Conservation (phyloP, 1,140 invertebrate genomes). For the Drosophila athabasca region DNA sequence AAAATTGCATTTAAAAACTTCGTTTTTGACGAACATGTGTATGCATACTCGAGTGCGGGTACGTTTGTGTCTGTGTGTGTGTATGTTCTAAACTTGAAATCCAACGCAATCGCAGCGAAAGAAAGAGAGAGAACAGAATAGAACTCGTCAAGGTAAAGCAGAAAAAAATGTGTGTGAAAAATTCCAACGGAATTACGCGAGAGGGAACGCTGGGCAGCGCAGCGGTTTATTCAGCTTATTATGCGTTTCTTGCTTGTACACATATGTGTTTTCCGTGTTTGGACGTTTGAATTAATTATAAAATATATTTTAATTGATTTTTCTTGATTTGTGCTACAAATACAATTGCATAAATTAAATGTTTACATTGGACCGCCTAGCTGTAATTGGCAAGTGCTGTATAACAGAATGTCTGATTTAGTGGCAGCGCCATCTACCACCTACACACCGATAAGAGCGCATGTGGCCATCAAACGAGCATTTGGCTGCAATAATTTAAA, state of each 20-base stretch:
- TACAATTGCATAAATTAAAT: constrained; percentile 74
- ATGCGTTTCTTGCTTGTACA: constrained; percentile 13
- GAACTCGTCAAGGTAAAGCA: constrained; percentile 71
- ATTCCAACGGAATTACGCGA: constrained; percentile 76
- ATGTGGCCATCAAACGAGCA: no score
- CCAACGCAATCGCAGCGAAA: constrained; percentile 60
- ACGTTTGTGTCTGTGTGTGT: constrained; percentile 39
- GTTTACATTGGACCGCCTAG: constrained; percentile 53
- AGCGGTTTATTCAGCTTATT: constrained; percentile 34
- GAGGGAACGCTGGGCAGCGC: constrained; percentile 42
- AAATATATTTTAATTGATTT: constrained; percentile 49
- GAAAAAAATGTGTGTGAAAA: constrained; percentile 61
- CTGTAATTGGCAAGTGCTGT: constrained; percentile 43
- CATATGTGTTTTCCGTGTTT: constrained; percentile 22
- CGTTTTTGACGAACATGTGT: constrained; percentile 51
- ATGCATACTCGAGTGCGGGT: constrained; percentile 17
- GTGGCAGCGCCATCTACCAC: constrained; percentile 40
- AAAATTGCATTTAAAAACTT: constrained; percentile 51
- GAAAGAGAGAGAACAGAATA: constrained; percentile 33
- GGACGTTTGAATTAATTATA: neutral
- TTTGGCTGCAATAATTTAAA: no score
- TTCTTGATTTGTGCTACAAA: constrained; percentile 13
- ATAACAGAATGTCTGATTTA: constrained; percentile 16
- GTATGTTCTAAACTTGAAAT: constrained; percentile 71
- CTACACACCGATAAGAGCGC: constrained; percentile 3